Base-by-base conservation (phyloP, 2,113 vertebrate genomes). In the Caretta caretta region DNA sequence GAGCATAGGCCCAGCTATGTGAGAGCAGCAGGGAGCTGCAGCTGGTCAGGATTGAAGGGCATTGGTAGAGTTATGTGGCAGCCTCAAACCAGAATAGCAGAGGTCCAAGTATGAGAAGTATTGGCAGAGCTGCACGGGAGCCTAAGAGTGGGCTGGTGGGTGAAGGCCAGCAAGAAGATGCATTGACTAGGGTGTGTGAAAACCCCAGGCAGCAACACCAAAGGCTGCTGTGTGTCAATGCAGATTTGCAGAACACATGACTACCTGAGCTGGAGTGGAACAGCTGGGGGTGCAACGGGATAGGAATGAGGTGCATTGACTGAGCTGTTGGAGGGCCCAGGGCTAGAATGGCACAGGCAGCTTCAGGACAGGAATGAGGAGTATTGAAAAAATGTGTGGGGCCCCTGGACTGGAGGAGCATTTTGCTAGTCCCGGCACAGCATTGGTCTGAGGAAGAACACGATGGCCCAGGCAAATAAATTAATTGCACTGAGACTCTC, bases 361-460 rank as follows among this genome's bases (percentile, higher is more conserved):
- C 5, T 84, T 20, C 76, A 76, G 83, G 87, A n/a, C 50, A 51
- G 80, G 50, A 75, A 9, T 48, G 46, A 46, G 54, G 16, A 12
- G 57, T 65, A 6, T 0, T 93, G 59, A 84, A 84, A 80, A 78
- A 27, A 78, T 14, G 3, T 24, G 5, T 53, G 10, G 9, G 6
- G 59, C 1, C 20, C 51, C 49, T 72, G 50, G n/a, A 6, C 75
- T 49, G 17, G 69, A 38, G 80, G 48, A 0, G 22, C 35, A 20
- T 69, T 81, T 86, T 46, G n/a, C 65, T 22, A 9, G n/a, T 76
- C 27, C 82, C 80, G 2, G 24, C 6, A 0, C 42, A 56, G 49
- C 0, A 0, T 29, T 17, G 83, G 48, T 11, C 48, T 0, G 0
- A 0, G 1, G 69, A 3, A 49, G 42, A 57, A 48, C 78, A 80